Base-by-base conservation (phyloP, 2,797 vertebrate species). In the Tapirus indicus region DNA sequence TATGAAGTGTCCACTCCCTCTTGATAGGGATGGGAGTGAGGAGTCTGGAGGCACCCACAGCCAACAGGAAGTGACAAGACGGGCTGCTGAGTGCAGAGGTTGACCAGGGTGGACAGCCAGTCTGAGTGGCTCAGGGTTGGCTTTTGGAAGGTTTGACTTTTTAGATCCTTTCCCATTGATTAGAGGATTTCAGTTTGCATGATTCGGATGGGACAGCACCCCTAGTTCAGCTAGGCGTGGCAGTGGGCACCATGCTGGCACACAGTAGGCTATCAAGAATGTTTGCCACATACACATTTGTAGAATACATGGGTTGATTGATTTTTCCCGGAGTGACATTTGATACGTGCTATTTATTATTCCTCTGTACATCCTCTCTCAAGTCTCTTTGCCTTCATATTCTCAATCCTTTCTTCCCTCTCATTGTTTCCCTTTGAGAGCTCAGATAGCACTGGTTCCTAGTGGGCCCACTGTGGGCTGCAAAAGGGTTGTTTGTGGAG, bases 31-130 rank as follows among this genome's bases (percentile, higher is more conserved):
- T 56, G 18, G 38, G 41, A 27, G 6, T 8, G 41, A 82, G 68
- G 11, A 0, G 0, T 44, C 54, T 23, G 0, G 47, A 29, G 44
- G 13, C 12, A 64, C 41, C 27, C 18, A 8, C 18, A 1, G 12
- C 47, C 44, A 64, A 52, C 62, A 25, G 13, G 20, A 54, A 88
- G 13, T 5, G 38, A 85, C 29, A 32, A 71, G 1, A 10, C 0
- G 0, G 3, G 10, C 29, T n/a, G 27, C 23, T 0, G 27, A 47
- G 12, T 10, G 10, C 64, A 79, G 75, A 78, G 64, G 23, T 5
- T 38, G 20, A 29, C 6, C 9, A 13, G 18, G 16, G 60, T 29
- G 23, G 47, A 58, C 21, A 71, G 75, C 29, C 12, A 60, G 10
- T 38, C 23, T n/a, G 9, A 60, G 13, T 89, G 20, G 4, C 47